phyloP scores from a whole-genome alignment of 2,113 vertebrate genomes.

The Salvelinus sp. region DNA sequence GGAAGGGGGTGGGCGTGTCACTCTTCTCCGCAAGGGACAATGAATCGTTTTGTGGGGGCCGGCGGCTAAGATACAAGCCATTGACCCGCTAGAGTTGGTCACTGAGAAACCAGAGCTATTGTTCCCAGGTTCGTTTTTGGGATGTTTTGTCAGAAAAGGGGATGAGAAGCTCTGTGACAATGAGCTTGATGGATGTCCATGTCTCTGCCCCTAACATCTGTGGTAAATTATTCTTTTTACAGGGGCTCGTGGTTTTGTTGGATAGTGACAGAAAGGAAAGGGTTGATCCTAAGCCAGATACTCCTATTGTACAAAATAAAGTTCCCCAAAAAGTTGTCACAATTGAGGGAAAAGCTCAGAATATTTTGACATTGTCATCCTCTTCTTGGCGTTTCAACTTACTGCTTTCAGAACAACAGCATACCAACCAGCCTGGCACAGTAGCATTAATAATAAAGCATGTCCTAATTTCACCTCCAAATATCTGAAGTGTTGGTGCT shows the following conservation, averaged over 20 bases:
- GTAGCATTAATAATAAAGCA: background rate
- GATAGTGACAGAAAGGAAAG: slow-evolving; percentile 28
- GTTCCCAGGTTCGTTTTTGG: slow-evolving; percentile 42
- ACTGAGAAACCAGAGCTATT: slow-evolving; percentile 53
- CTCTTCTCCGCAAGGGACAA: slow-evolving; percentile 49
- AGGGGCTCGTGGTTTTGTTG: slow-evolving; percentile 20
- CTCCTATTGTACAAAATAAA: slow-evolving; percentile 22
- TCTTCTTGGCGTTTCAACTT: background rate
- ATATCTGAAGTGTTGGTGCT: slow-evolving; percentile 31
- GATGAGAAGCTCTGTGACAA: slow-evolving; percentile 56
- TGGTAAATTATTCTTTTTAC: slow-evolving; percentile 44
- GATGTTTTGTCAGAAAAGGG: slow-evolving; percentile 53
- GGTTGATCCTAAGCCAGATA: slow-evolving; percentile 35
- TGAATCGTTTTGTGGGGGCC: slow-evolving; percentile 45
- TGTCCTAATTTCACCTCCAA: slow-evolving; percentile 28
- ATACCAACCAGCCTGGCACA: background rate
- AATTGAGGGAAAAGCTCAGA: slow-evolving; percentile 2
- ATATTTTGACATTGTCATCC: background rate
- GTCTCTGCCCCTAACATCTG: slow-evolving; percentile 51
- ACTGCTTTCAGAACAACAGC: background rate
- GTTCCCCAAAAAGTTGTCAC: slow-evolving; percentile 15
- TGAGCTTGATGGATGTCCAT: slow-evolving; percentile 63
- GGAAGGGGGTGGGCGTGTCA: slow-evolving; percentile 59
- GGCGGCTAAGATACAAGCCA: slow-evolving; percentile 47
- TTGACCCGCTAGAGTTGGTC: slow-evolving; percentile 31